phyloP scores from a whole-genome alignment of 2,888 invertebrate genomes.

The Eumacrocentrus americanus region DNA sequence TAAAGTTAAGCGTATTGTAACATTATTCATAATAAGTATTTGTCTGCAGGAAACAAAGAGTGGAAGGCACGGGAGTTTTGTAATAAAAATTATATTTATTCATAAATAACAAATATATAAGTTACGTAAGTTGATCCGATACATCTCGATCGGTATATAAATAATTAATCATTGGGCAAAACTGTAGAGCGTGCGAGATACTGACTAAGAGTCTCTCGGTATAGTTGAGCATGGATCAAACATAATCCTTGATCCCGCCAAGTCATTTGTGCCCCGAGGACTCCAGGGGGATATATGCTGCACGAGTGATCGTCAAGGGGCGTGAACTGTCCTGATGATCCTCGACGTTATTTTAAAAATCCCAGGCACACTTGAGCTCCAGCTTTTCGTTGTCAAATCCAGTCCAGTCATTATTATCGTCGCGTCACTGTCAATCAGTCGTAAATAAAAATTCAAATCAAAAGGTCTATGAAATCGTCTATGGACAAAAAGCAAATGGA shows the following conservation, averaged over 20 bases:
- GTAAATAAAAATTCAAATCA: too few species aligned
- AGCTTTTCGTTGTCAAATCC: conserved; percentile 20
- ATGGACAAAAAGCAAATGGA: conserved; percentile 7
- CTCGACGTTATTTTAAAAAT: background rate
- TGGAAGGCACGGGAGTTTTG: conserved; percentile 24
- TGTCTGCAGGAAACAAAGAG: too few species aligned
- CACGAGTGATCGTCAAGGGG: too few species aligned
- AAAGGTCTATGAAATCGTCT: background rate
- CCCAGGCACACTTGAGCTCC: background rate
- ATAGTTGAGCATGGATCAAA: conserved; percentile 16
- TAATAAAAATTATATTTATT: conserved; percentile 48
- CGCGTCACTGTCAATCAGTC: conserved; percentile 15
- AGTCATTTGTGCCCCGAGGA: conserved; percentile 25
- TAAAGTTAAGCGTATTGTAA: too few species aligned
- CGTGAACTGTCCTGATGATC: background rate
- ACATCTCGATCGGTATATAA: conserved; percentile 42
- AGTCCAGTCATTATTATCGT: conserved; percentile 29
- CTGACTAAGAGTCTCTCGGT: conserved; percentile 48
- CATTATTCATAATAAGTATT: too few species aligned
- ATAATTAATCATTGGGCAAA: conserved; percentile 52
- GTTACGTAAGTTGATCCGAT: conserved; percentile 48
- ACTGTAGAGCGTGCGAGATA: conserved; percentile 44
- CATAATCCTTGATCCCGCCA: conserved; percentile 20
- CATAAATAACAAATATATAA: conserved; percentile 56
- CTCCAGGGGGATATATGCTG: too few species aligned